phyloP scores from a whole-genome alignment of 2,888 invertebrate species.

The Volucella inflata region DNA sequence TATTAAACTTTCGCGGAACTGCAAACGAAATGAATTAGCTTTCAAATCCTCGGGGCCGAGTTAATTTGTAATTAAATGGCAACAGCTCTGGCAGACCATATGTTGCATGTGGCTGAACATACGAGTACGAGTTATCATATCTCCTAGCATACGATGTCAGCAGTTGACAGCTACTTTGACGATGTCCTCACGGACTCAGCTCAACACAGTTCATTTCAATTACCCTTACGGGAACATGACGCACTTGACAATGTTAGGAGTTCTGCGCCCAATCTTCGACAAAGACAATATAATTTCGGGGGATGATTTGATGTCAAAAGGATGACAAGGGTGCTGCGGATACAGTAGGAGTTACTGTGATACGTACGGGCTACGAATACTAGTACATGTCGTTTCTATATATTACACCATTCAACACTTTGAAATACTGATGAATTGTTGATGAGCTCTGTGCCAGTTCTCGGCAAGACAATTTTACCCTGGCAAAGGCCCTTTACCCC shows the following conservation, averaged over 20 bases:
- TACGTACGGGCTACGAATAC: constrained; percentile 8
- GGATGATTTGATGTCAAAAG: constrained; percentile 69
- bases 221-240: constrained; percentile 37
- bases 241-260: constrained; percentile 57
- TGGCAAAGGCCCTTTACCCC: too few species aligned
- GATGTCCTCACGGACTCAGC: constrained; percentile 37
- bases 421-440: constrained; percentile 71
- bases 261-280: constrained; percentile 36
- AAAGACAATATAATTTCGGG: constrained; percentile 57
- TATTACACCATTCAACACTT: constrained; percentile 74
- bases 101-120: constrained; percentile 65
- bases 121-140: not conserved
- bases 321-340: constrained; percentile 66
- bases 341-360: too few species aligned
- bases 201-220: constrained; percentile 31
- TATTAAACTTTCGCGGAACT: constrained; percentile 66
- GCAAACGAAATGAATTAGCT: constrained; percentile 70
- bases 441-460: constrained; percentile 58
- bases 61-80: constrained; percentile 77
- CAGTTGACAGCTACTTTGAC: constrained; percentile 69
- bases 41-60: constrained; percentile 66
- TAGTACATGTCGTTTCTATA: constrained; percentile 32
- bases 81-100: constrained; percentile 67
- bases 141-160: constrained; percentile 27
- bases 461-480: constrained; percentile 44